These are phyloP conservation scores for Cranoglanis bouderius DNA, from an alignment of 2,113 vertebrate species.

Conservation along the genomic window DNA sequence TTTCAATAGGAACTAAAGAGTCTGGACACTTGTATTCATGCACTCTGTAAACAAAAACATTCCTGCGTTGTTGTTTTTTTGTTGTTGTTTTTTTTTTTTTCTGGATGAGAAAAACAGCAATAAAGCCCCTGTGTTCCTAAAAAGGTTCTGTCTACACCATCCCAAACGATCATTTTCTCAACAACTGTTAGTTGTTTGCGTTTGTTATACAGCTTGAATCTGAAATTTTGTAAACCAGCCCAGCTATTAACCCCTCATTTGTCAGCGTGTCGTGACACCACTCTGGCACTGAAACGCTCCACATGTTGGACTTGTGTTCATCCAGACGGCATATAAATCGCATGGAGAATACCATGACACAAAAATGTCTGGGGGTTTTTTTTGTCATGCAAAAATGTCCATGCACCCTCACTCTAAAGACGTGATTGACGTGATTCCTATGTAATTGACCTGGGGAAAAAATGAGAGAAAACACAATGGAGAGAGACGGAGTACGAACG, in stretches of 20 bases:
- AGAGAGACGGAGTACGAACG: neutral
- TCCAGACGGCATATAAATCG: neutral
- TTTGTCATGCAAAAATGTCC: conserved; percentile 38
- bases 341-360: neutral
- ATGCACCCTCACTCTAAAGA: conserved; percentile 14
- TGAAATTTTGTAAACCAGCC: neutral
- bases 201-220: neutral
- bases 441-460: conserved; percentile 67
- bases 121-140: neutral
- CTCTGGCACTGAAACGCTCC: neutral
- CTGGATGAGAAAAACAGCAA: neutral
- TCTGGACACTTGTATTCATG: neutral
- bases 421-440: conserved; percentile 51
- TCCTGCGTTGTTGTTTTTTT: neutral
- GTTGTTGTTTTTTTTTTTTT: too few species aligned
- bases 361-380: neutral
- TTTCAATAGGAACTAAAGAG: neutral
- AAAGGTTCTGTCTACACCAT: neutral
- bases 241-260: conserved; percentile 27
- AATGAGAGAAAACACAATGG: neutral
- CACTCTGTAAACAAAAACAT: conserved; percentile 1
- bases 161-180: neutral
- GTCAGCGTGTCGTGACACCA: neutral
- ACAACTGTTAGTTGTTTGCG: neutral
- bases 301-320: neutral